These are phyloP conservation scores for Drosophila prostipennis DNA, from an alignment of 2,888 invertebrate genomes.

Conservation along the genomic window DNA sequence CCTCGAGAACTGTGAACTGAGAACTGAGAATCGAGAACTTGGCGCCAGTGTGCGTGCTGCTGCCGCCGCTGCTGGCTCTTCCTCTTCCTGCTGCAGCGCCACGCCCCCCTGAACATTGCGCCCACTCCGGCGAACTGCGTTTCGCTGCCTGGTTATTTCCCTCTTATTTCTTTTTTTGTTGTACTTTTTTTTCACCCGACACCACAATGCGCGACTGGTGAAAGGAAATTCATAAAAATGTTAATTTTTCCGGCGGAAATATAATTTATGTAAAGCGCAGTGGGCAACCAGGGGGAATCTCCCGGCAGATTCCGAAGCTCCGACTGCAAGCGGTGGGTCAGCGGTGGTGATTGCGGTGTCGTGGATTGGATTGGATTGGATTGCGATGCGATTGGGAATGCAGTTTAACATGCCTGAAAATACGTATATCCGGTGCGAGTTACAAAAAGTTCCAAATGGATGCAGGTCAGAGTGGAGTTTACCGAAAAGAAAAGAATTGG, in stretches of 20 bases:
- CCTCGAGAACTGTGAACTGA: slow-evolving; percentile 21
- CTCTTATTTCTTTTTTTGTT: slow-evolving; percentile 11
- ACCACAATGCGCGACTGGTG: slow-evolving; percentile 74
- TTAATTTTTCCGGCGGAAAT: slow-evolving; percentile 80
- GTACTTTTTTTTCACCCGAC: slow-evolving; percentile 41
- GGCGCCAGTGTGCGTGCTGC: slow-evolving; percentile 71
- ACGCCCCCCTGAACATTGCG: slow-evolving; percentile 6
- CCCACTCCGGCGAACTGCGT: slow-evolving; percentile 26
- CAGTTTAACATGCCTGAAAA: slow-evolving; percentile 63
- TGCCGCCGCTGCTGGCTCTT: slow-evolving; percentile 18
- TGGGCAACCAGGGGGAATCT: slow-evolving; percentile 67
- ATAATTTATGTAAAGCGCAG: slow-evolving; percentile 80
- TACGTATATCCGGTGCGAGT: slow-evolving; percentile 75
- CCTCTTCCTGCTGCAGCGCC: slow-evolving; percentile 38
- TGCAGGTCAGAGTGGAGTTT: not conserved
- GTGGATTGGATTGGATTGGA: slow-evolving; percentile 33
- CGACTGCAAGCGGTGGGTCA: not conserved
- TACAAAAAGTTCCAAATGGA: slow-evolving; percentile 51
- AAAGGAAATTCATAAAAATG: slow-evolving; percentile 81
- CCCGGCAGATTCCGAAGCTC: slow-evolving; percentile 6
- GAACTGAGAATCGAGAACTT: slow-evolving; percentile 33
- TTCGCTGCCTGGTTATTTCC: slow-evolving; percentile 42
- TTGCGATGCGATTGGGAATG: slow-evolving; percentile 42
- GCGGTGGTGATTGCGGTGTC: slow-evolving; percentile 37
- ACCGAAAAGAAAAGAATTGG: not conserved